Percentiles rank a stretch among this genome's conserved stretches.
Conservation (phyloP, 2,113 vertebrate genomes). For the Zingel zingel region DNA sequence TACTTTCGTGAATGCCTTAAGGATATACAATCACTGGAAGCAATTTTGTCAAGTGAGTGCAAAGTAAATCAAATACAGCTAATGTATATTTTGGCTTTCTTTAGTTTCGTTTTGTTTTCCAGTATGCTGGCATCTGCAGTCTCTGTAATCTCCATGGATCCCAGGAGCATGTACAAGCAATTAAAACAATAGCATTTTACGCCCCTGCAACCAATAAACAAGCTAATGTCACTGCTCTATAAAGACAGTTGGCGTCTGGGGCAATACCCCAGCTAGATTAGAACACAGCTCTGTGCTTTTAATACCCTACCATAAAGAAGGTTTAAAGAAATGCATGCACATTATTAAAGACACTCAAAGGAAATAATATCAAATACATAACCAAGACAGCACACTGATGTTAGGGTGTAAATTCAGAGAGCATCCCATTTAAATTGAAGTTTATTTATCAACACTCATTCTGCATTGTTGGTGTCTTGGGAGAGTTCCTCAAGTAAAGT, state of each 20-base stretch:
- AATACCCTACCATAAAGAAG: slow-evolving; percentile 80
- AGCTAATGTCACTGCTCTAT: slow-evolving; percentile 85
- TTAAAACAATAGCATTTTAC: slow-evolving; percentile 87
- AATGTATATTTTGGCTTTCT: slow-evolving; percentile 79
- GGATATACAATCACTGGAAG: slow-evolving; percentile 46
- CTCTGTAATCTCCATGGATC: slow-evolving; percentile 84
- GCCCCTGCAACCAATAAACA: slow-evolving; percentile 87
- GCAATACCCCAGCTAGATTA: slow-evolving; percentile 84
- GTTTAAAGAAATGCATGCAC: slow-evolving; percentile 83
- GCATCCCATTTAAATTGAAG: slow-evolving; percentile 67
- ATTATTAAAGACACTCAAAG: slow-evolving; percentile 84
- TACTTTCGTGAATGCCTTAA: slow-evolving; percentile 47
- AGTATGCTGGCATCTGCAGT: slow-evolving; percentile 85
- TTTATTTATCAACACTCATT: slow-evolving; percentile 69
- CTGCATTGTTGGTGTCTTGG: slow-evolving; percentile 47
- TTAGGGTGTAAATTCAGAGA: slow-evolving; percentile 66
- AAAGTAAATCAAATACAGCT: slow-evolving; percentile 79
- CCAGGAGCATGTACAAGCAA: slow-evolving; percentile 85
- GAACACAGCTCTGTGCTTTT: slow-evolving; percentile 77
- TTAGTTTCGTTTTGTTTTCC: slow-evolving; percentile 76
- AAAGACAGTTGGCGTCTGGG: slow-evolving; percentile 83
- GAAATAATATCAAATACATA: slow-evolving; percentile 85
- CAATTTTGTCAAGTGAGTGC: slow-evolving; percentile 66
- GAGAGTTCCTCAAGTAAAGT: slow-evolving; percentile 36
- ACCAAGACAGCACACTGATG: slow-evolving; percentile 70